These are phyloP conservation scores for Sprattus sprattus DNA, from an alignment of 2,113 vertebrate genomes.

Conservation along the genomic window DNA sequence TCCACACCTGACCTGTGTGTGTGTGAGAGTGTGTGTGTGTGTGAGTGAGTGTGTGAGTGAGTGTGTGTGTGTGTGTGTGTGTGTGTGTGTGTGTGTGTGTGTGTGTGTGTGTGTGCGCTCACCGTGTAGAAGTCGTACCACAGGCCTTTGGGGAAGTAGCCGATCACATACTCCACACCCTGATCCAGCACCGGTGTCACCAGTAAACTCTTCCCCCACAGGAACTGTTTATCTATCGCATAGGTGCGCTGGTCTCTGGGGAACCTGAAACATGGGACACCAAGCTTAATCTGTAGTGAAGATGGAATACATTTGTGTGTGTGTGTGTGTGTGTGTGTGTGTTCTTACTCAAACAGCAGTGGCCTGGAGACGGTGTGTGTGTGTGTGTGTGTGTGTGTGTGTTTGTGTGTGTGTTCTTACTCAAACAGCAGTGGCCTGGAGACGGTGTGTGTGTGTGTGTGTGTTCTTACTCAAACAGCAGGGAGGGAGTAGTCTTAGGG, in stretches of 20 bases:
- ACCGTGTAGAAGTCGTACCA: constrained; percentile 87
- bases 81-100: neutral
- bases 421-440: neutral
- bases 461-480: no score
- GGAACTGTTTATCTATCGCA: constrained; percentile 79
- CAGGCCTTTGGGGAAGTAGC: constrained; percentile 77
- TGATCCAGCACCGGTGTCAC: constrained; percentile 81
- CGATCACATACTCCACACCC: constrained; percentile 65
- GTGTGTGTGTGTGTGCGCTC: constrained; percentile 43
- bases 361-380: neutral
- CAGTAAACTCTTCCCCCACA: constrained; percentile 81
- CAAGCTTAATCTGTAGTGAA: neutral
- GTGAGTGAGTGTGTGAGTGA: neutral
- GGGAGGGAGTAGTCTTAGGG: no score
- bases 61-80: neutral
- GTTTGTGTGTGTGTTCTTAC: neutral
- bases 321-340: neutral
- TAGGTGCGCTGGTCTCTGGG: constrained; percentile 73
- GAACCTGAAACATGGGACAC: constrained; percentile 64
- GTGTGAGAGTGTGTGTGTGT: no score
- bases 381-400: neutral
- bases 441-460: neutral
- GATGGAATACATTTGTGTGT: neutral
- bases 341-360: no score
- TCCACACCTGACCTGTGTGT: no score